phyloP scores from a whole-genome alignment of 2,113 vertebrate genomes.

The Amphiprion ocellaris region DNA sequence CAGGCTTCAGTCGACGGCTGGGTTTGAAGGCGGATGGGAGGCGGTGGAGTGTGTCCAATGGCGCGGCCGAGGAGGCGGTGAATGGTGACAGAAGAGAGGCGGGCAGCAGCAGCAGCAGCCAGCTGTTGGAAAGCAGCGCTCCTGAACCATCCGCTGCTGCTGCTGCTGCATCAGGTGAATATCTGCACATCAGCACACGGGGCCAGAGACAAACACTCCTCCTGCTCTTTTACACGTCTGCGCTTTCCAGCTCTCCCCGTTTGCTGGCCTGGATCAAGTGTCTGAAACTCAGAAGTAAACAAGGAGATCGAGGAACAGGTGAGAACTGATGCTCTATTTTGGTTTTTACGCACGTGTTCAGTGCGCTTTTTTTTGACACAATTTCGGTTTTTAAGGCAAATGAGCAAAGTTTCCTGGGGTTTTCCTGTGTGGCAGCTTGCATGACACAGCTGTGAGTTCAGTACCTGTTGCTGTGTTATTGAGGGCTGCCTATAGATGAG shows the following conservation, averaged over 20 bases:
- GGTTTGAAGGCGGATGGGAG: conserved; percentile 41
- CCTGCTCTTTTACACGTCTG: neutral
- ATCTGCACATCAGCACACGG: conserved; percentile 33
- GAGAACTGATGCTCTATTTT: conserved; percentile 46
- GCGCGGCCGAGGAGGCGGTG: conserved; percentile 54
- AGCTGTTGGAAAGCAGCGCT: conserved; percentile 75
- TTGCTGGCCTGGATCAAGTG: neutral
- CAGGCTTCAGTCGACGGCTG: conserved; percentile 8
- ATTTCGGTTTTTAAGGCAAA: conserved; percentile 17
- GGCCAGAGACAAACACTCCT: neutral
- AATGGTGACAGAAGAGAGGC: conserved; percentile 44
- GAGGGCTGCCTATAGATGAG: conserved; percentile 40
- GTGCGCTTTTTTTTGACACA: neutral
- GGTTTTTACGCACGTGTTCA: neutral
- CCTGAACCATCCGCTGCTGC: conserved; percentile 55
- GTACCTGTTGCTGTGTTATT: conserved; percentile 62
- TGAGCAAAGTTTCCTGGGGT: conserved; percentile 20
- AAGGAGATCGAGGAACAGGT: conserved; percentile 58
- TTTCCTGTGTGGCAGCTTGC: conserved; percentile 4
- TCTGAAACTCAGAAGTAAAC: conserved; percentile 4
- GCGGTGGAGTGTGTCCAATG: conserved; percentile 74
- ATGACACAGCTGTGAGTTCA: conserved; percentile 14
- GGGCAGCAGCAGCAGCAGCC: conserved; percentile 56
- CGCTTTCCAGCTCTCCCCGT: neutral
- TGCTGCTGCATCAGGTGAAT: conserved; percentile 68